Base-by-base conservation (phyloP, 2,113 vertebrate species). In the Pterocles burchelli region DNA sequence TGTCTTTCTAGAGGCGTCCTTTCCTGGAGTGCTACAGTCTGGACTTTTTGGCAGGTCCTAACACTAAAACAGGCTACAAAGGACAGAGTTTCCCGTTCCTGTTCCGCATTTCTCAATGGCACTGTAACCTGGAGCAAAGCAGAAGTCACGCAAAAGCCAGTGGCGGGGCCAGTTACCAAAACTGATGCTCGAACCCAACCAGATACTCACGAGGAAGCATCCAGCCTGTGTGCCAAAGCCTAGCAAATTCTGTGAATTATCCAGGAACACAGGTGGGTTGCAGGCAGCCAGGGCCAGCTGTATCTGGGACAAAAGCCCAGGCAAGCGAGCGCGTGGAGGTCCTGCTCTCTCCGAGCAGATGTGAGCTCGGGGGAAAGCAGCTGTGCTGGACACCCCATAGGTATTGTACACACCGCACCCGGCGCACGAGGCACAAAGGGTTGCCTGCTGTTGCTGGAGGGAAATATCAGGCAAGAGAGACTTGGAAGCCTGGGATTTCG, bases 341-440 rank as follows among this genome's bases (percentile, higher is more conserved):
- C 85, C 85, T 3, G 1, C 80, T 82, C 76, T 33, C 8, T 6
- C 6, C 0, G 36, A 89, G 78, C 91, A 90, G 90, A 66, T 93
- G 95, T 55, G 93, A 80, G 90, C 91, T 70, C 55, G 11, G 22
- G 94, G 75, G 94, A 70, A 8, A 67, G 90, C 94, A 95, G 95
- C 89, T 93, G 91, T 63, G 94, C 74, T 29, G n/a, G 10, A 31
- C 5, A 13, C 58, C 91, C 92, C 89, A 2, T 0, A 52, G 93
- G 14, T 20, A 38, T 1, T 17, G 31, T 29, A 13, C 76, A 7
- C 45, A 5, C 57, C 2, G 1, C 62, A 6, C 33, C 38, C 11
- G 2, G 59, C 59, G 7, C 75, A 9, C 7, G 8, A 67, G 61
- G 77, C 85, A 88, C 87, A 24, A 72, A 45, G 0, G n/a, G 52